Evolutionary conservation across 2,888 invertebrate species (phyloP), one percentile per base, ranked within the genome.

Genomic region (Aelia acuminata): DNA sequence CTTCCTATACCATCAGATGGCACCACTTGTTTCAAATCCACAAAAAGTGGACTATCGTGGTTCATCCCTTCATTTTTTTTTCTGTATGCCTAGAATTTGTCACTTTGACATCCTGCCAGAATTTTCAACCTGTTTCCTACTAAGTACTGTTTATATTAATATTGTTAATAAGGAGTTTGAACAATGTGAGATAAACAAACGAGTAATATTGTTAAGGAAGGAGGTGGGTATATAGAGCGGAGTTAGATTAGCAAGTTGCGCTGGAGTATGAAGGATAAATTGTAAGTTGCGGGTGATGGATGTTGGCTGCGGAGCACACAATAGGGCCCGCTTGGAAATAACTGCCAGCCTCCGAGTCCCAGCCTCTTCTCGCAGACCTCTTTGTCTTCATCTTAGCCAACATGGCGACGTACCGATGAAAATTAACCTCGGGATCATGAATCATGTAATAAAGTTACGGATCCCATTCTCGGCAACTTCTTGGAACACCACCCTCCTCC

Each of bases 361-460:
- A 31, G 31, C 35, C 80, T 80, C 63, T 87, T 70, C 70, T 87
- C 87, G 10, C 11, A 18, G 49, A 26, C 39, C 87, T 87, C 87
- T 87, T 87, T 87, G 87, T 87, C 87, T 87, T 80, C 88, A 80
- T 80, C 85, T 85, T 86, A 48, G 48, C 75, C 50, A 48, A 49
- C 39, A 88, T 50, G 70, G 84, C 80, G n/a, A 50, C 84, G 47
- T 86, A 80, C 84, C 35, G 87, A 87, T 89, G 88, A 89, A 89
- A 90, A 90, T 90, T 90, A 89, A 89, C 90, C 87, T 89, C 85
- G 84, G 88, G 89, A 89, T 90, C 90, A 89, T 89, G 89, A 89
- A 90, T 90, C 90, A 89, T 89, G 89, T 89, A 90, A 90, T 90
- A 90, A 90, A 90, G 90, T 90, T 90, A 89, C 90, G 87, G 90